Evolutionary conservation across 2,888 invertebrate genomes (phyloP).

Genomic region (Cataglyphis livida): DNA sequence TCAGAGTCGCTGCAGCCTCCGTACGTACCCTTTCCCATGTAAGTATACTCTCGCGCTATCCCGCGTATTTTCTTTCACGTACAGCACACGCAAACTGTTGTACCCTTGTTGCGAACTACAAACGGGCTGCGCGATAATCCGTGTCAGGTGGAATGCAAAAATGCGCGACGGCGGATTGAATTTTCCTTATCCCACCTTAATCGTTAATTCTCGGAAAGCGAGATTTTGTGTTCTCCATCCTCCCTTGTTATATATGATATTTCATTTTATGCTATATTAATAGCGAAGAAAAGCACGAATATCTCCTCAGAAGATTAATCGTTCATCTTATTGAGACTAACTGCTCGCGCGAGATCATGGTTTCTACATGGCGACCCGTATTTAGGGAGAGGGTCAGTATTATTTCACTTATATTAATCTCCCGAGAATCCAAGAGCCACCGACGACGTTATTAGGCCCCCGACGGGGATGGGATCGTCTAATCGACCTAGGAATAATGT

Average conservation of each 20-base stretch:
- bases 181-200: background rate
- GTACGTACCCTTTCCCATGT: slow-evolving; percentile 37
- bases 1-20: slow-evolving; percentile 47
- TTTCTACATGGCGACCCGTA: background rate
- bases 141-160: background rate
- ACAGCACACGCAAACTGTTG: background rate
- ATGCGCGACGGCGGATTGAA: background rate
- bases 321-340: background rate
- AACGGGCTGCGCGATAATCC: background rate
- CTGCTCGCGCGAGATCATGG: background rate
- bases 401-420: slow-evolving; percentile 54
- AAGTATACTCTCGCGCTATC: slow-evolving; percentile 35
- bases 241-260: background rate
- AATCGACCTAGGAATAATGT: slow-evolving; percentile 71
- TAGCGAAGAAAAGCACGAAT: background rate
- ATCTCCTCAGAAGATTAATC: background rate
- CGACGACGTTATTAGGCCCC: slow-evolving; percentile 60
- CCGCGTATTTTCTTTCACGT: slow-evolving; percentile 23
- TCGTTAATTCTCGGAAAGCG: background rate
- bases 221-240: background rate
- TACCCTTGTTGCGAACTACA: background rate
- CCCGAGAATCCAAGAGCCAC: slow-evolving; percentile 16
- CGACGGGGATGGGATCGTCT: slow-evolving; percentile 63
- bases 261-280: background rate
- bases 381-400: slow-evolving; percentile 25